A percentile compares a stretch with the other conserved stretches of the same genome.
phyloP scores from a whole-genome alignment of 1,140 invertebrate genomes.

The Palaemon carinicauda region DNA sequence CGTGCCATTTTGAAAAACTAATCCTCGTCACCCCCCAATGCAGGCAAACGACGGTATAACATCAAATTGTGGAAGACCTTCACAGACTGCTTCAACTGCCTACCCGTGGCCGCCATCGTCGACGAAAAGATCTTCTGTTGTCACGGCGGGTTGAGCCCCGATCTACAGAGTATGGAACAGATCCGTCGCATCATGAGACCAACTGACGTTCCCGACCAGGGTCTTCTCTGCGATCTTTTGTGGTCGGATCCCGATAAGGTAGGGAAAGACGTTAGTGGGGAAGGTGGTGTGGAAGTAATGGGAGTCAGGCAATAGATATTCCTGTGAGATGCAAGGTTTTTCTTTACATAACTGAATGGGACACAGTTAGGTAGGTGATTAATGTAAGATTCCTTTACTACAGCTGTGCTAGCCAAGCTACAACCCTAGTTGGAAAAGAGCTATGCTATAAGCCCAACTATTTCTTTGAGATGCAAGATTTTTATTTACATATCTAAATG shows the following conservation, averaged over 20 bases:
- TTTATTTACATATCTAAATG: no score
- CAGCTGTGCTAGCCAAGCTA: no score
- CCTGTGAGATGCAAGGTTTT: no score
- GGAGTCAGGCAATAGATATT: no score
- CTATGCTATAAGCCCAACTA: no score
- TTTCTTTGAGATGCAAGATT: no score
- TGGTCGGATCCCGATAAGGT: slow-evolving; percentile 72
- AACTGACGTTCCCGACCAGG: slow-evolving; percentile 73
- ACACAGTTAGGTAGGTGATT: no score
- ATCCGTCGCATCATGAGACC: slow-evolving; percentile 75
- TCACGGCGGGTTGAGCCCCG: slow-evolving; percentile 90
- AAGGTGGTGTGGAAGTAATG: no score
- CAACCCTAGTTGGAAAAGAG: no score
- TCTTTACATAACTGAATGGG: no score
- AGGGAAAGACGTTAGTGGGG: background rate
- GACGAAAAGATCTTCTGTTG: slow-evolving; percentile 99
- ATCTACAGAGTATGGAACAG: slow-evolving; percentile 89
- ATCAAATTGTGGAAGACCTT: slow-evolving; percentile 80
- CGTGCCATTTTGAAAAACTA: no score
- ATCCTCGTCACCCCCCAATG: background rate
- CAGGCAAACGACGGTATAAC: slow-evolving; percentile 73
- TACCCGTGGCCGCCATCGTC: slow-evolving; percentile 80
- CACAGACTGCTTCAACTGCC: slow-evolving; percentile 78
- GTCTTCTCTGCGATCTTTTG: slow-evolving; percentile 71
- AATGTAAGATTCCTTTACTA: no score